These are phyloP conservation scores for Griposia aprilina DNA, from an alignment of 2,888 invertebrate genomes.

Conservation along the genomic window DNA sequence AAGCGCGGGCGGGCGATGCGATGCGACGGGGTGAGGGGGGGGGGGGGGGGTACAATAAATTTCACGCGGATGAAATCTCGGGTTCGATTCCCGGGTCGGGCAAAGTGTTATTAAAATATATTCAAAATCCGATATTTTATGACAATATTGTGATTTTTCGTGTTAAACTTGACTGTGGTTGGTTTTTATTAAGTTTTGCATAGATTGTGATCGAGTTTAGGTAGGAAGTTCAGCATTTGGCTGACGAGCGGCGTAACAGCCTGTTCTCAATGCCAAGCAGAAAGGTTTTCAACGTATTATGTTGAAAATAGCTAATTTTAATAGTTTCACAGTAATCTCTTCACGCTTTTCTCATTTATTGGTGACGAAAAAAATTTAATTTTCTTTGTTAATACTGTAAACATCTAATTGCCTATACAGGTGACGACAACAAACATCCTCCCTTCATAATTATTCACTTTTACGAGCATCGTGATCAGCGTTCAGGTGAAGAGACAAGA, in stretches of 20 bases:
- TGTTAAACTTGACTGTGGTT: constrained; percentile 27
- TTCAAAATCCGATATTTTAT: constrained; percentile 53
- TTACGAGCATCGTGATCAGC: neutral
- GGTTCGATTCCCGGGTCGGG: no score
- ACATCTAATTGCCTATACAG: neutral
- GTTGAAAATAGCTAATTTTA: neutral
- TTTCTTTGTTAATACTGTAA: neutral
- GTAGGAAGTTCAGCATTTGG: neutral
- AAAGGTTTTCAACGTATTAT: neutral
- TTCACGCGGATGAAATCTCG: no score
- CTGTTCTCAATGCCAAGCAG: neutral
- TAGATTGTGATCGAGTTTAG: constrained; percentile 4
- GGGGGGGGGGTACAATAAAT: no score
- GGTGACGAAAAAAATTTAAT: neutral
- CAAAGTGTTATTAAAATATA: no score
- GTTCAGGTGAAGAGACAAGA: neutral
- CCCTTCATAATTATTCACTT: neutral
- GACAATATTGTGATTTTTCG: constrained; percentile 43
- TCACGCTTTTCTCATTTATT: neutral
- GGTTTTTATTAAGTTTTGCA: constrained; percentile 27
- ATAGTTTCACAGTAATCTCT: neutral
- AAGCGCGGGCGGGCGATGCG: no score
- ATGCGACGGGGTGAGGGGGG: no score
- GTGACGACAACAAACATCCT: neutral
- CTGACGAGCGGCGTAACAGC: neutral